Evolutionary conservation across 2,797 vertebrate species (phyloP).

Genomic region (Rhynchotus rufescens): DNA sequence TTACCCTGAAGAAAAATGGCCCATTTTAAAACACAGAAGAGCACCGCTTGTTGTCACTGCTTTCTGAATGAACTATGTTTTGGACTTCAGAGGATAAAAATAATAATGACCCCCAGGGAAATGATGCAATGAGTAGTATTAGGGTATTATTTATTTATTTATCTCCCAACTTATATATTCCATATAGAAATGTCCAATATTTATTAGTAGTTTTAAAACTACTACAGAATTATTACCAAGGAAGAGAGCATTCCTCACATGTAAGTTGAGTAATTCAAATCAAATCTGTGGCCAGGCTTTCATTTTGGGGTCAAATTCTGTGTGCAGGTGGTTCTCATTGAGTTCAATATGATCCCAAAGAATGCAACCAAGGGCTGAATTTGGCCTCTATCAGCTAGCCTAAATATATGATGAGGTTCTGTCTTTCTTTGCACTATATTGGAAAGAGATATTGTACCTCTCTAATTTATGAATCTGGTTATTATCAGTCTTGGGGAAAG

Average conservation of each 20-base stretch:
- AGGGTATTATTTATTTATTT: background rate
- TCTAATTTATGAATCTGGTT: slow-evolving; percentile 47
- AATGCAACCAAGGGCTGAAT: slow-evolving; percentile 36
- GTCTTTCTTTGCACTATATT: slow-evolving; percentile 7
- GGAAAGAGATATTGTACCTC: slow-evolving; percentile 35
- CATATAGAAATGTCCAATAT: background rate
- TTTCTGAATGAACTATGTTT: background rate
- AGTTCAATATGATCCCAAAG: slow-evolving; percentile 41
- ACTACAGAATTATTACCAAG: background rate
- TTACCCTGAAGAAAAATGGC: background rate
- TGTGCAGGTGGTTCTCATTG: slow-evolving; percentile 50
- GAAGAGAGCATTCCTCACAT: background rate
- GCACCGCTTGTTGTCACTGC: background rate
- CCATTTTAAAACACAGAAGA: background rate
- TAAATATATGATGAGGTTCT: slow-evolving; percentile 21
- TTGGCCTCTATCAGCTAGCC: slow-evolving; percentile 38
- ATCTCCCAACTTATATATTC: background rate
- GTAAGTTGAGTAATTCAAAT: slow-evolving; percentile 28
- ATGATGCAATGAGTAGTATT: background rate
- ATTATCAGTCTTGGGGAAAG: slow-evolving; percentile 35
- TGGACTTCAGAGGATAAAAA: background rate
- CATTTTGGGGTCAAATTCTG: slow-evolving; percentile 22
- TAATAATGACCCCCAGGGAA: background rate
- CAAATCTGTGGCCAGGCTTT: slow-evolving; percentile 19
- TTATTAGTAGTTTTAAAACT: background rate